Conservation (phyloP, 2,113 vertebrate species). For the Cochlearius cochlearius region DNA sequence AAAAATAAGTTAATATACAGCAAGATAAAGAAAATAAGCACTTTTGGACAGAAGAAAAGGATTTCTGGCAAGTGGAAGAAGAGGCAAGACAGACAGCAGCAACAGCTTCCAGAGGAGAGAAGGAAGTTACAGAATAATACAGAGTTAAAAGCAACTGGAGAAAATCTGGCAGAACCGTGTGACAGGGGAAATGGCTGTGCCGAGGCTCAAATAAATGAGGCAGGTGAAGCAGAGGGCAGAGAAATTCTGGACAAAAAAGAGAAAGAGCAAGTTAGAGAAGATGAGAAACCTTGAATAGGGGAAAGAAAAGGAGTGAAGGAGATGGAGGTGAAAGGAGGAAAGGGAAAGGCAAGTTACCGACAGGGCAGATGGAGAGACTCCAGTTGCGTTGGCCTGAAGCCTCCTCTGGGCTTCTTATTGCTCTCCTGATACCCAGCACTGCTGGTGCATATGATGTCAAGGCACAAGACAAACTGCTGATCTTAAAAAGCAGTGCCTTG, state of each 20-base stretch:
- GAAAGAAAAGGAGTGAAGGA: not conserved
- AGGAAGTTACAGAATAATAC: not conserved
- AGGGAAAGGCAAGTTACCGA: not conserved
- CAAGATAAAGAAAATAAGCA: not conserved
- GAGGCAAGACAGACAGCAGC: not conserved
- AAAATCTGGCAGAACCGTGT: not conserved
- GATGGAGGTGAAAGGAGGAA: not conserved
- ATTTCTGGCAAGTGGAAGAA: not conserved
- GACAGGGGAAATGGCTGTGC: not conserved
- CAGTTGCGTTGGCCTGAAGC: not conserved
- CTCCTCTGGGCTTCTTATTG: not conserved
- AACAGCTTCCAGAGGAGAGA: not conserved
- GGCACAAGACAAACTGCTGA: not conserved
- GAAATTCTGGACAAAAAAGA: not conserved
- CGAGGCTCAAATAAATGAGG: not conserved
- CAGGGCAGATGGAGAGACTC: not conserved
- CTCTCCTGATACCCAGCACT: not conserved
- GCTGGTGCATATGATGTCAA: not conserved
- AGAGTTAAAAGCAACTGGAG: not conserved
- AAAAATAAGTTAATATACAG: not conserved
- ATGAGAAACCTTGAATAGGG: not conserved
- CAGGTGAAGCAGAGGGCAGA: not conserved
- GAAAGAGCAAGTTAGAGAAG: not conserved
- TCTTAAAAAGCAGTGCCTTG: not conserved
- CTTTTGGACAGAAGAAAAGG: not conserved